Evolutionary conservation across 2,888 invertebrate genomes (phyloP).

Genomic region (Callyntrura sp.): DNA sequence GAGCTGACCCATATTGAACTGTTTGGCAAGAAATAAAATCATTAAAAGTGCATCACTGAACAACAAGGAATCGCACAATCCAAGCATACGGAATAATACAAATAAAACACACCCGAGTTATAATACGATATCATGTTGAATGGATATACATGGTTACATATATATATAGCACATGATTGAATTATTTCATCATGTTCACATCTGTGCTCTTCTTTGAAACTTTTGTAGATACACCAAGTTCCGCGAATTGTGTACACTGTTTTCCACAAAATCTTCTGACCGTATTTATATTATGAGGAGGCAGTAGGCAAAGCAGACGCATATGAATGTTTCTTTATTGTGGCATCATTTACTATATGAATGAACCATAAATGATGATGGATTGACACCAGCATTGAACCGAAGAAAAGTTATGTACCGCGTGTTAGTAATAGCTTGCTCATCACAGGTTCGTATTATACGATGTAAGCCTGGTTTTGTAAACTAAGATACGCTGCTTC

Average conservation of each 20-base stretch:
- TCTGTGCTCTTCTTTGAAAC: too few relatives aligned
- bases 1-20: conserved; percentile 11
- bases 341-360: conserved; percentile 45
- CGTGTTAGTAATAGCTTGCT: conserved; percentile 75
- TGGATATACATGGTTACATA: neutral
- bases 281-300: conserved; percentile 18
- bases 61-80: neutral
- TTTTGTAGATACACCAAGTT: neutral
- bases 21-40: neutral
- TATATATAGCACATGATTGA: neutral
- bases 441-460: conserved; percentile 43
- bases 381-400: conserved; percentile 66
- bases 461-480: neutral
- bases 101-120: neutral
- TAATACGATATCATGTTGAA: neutral
- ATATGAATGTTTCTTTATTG: neutral
- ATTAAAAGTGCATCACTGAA: conserved; percentile 8
- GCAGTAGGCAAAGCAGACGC: too few relatives aligned
- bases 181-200: too few relatives aligned
- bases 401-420: conserved; percentile 55
- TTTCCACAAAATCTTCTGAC: neutral
- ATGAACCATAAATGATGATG: conserved; percentile 56
- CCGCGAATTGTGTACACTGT: neutral
- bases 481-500: conserved; percentile 16
- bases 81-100: neutral